Evolutionary conservation across 2,797 vertebrate species (phyloP), one percentile per base, ranked within the genome.

Genomic region (Melanotaenia parkinsoni): DNA sequence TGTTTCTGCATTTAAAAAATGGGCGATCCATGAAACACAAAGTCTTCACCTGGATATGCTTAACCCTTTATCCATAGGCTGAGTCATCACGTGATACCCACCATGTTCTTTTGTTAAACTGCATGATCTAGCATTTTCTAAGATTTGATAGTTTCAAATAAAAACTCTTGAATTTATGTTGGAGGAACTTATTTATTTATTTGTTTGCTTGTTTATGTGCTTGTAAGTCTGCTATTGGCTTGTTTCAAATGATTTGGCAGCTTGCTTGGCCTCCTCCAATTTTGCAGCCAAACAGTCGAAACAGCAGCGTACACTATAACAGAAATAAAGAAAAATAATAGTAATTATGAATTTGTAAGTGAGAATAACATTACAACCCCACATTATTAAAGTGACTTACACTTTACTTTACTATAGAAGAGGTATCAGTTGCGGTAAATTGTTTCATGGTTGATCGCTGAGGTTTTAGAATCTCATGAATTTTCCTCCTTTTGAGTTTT

Each of bases 361-460:
- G 12, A 40, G 13, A 40, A 40, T 43, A 16, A 43, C 14, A 18
- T 16, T 7, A 6, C 33, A 35, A 9, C 5, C 33, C 5, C 5
- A 35, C 11, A 38, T 10, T 10, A 38, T 10, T 11, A 47, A 20
- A 6, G 43, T 47, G 43, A 47, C 18, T n/a, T 47, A 1, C 16
- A 20, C 6, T 47, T 13, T 6, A 7, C 18, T 6, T 7, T 47
- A 6, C 43, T 20, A 70, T 54, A 59, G 68, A 11, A 11, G 26
- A 22, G 37, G 47, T 51, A 73, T 80, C 30, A 37, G 10, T 62
- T 45, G 59, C 47, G 61, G 50, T 32, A 53, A 16, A 35, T 20
- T n/a, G 5, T 58, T 65, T 14, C 8, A 12, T 18, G 18, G 33
- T 74, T 72, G 50, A 60, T 47, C 65, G 22, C n/a, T 0, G 0